A percentile compares a stretch with the other conserved stretches of the same genome.
These are phyloP conservation scores for Girardinus metallicus DNA, from an alignment of 2,797 vertebrate genomes.

Conservation along the genomic window DNA sequence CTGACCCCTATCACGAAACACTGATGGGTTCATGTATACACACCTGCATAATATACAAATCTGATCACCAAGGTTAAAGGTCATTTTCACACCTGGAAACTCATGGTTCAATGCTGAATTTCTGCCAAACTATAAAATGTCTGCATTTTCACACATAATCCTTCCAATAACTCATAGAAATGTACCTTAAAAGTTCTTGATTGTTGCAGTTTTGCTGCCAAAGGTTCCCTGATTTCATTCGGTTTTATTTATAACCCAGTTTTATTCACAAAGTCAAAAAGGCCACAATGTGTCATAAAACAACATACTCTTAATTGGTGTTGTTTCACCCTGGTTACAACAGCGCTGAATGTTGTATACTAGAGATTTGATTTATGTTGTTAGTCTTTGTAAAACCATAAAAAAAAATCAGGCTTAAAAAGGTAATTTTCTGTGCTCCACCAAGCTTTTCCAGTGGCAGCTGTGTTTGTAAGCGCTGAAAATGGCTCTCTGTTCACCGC, in stretches of 20 bases:
- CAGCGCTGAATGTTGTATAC: slow-evolving; percentile 11
- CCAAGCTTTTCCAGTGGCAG: slow-evolving; percentile 59
- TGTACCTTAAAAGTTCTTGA: background rate
- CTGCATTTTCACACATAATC: background rate
- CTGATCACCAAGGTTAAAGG: background rate
- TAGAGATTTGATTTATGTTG: slow-evolving; percentile 41
- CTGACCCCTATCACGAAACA: background rate
- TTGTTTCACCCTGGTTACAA: slow-evolving; percentile 16
- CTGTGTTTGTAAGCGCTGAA: slow-evolving; percentile 63
- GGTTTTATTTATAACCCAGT: background rate
- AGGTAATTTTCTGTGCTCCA: slow-evolving; percentile 34
- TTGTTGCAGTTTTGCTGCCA: background rate
- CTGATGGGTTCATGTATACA: background rate
- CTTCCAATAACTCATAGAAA: background rate
- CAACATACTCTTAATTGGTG: slow-evolving; percentile 1
- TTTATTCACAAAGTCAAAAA: background rate
- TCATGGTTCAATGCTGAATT: background rate
- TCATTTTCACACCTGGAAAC: background rate
- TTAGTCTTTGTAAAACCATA: slow-evolving; percentile 33
- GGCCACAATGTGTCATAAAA: slow-evolving; percentile 16
- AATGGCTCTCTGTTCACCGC: slow-evolving; percentile 58
- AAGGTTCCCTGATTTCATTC: background rate
- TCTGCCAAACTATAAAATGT: background rate
- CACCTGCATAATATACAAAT: background rate
- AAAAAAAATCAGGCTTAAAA: slow-evolving; percentile 37